Conservation (phyloP, 2,888 invertebrate species). For the Siphonodentalium dalli region DNA sequence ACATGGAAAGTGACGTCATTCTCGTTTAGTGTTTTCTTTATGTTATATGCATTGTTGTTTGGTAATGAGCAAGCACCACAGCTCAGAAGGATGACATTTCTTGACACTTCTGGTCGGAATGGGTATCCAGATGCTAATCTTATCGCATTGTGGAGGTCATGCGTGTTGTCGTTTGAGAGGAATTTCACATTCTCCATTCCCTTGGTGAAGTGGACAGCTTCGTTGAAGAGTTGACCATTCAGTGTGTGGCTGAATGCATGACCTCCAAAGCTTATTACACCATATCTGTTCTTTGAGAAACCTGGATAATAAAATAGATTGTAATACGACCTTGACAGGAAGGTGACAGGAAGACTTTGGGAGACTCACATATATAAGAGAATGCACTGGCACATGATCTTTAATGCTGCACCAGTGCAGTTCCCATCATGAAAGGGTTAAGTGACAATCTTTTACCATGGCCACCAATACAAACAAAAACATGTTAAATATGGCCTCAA, state of each 20-base stretch:
- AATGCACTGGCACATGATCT: too few species aligned
- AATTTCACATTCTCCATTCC: slow-evolving; percentile 43
- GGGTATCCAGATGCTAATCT: slow-evolving; percentile 73
- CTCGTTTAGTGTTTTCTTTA: too few species aligned
- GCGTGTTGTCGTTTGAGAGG: slow-evolving; percentile 23
- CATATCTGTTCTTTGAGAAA: slow-evolving; percentile 72
- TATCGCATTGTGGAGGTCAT: slow-evolving; percentile 70
- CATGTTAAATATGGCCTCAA: not conserved
- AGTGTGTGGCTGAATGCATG: slow-evolving; percentile 75
- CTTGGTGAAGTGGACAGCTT: slow-evolving; percentile 40
- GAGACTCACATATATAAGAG: too few species aligned
- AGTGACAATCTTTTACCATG: too few species aligned
- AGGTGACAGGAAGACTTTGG: too few species aligned
- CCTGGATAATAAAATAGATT: slow-evolving; percentile 34
- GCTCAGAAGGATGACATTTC: slow-evolving; percentile 77
- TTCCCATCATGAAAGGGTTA: too few species aligned
- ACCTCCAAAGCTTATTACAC: slow-evolving; percentile 78
- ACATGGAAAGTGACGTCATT: too few species aligned
- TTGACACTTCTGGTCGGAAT: slow-evolving; percentile 84
- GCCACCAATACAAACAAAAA: not conserved
- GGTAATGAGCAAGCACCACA: too few species aligned
- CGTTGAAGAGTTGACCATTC: slow-evolving; percentile 53
- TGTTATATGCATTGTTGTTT: too few species aligned
- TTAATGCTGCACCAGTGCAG: too few species aligned
- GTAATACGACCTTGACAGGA: not conserved